phyloP scores from a whole-genome alignment of 2,888 invertebrate species.

The Drosophila birchii region DNA sequence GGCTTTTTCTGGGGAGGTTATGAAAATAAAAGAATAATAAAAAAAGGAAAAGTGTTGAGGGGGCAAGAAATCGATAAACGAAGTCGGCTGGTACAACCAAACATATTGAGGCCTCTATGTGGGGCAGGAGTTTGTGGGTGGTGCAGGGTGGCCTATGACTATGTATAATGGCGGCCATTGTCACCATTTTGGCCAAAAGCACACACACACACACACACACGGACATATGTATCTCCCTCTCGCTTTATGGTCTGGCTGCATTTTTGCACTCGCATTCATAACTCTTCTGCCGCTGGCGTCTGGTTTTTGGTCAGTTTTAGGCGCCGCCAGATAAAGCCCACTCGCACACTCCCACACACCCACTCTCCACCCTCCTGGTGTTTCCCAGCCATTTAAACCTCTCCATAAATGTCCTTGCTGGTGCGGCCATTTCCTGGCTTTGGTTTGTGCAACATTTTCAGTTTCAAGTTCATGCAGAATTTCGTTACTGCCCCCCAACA shows the following conservation, averaged over 20 bases:
- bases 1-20: conserved; percentile 15
- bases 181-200: conserved; percentile 62
- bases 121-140: conserved; percentile 43
- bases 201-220: conserved; percentile 14
- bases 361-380: background rate
- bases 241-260: conserved; percentile 40
- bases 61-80: conserved; percentile 48
- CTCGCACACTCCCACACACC: background rate
- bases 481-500: conserved; percentile 21
- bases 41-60: conserved; percentile 46
- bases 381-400: conserved; percentile 25
- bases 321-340: conserved; percentile 70
- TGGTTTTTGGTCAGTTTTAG: conserved; percentile 73
- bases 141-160: conserved; percentile 13
- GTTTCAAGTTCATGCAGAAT: conserved; percentile 77
- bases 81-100: conserved; percentile 27
- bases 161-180: conserved; percentile 79
- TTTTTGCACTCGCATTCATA: conserved; percentile 74
- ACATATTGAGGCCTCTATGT: conserved; percentile 53
- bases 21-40: conserved; percentile 22
- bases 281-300: conserved; percentile 63
- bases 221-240: conserved; percentile 9
- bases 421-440: conserved; percentile 28
- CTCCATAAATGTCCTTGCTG: conserved; percentile 36
- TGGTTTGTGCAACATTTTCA: conserved; percentile 53